Base-by-base conservation (phyloP, 2,113 vertebrate genomes). In the Pithys albifrons region DNA sequence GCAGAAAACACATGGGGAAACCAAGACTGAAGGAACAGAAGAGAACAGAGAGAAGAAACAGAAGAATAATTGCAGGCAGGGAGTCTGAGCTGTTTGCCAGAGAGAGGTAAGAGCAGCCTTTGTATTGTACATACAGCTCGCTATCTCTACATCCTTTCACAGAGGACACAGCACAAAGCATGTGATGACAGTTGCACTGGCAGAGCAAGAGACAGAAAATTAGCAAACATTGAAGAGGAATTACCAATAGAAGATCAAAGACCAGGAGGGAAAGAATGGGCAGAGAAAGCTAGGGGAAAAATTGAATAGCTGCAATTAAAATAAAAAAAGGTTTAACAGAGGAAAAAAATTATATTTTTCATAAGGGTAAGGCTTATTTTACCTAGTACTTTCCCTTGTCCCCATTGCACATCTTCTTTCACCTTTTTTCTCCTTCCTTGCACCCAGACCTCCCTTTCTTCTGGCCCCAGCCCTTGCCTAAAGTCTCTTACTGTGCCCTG, bases 61-160 rank as follows among this genome's bases (percentile, higher is more conserved):
- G 62, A 76, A 65, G 39, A 61, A 41, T 85, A 80, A 69, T 16
- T 83, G 35, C 28, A 45, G 65, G 13, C 72, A 62, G 72, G 52
- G 69, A 94, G 35, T 24, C 41, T 37, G 62, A 81, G 66, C 59
- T 72, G 49, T 61, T 87, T 89, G 73, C 75, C 70, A 71, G 59
- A 85, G 72, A 57, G 88, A 88, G 75, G 75, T 89, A 84, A 77
- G 48, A 93, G 61, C 55, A 85, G 82, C 71, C 78, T 96, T 92
- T 93, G 77, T 87, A 2, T 6, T 54, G 65, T 22, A 80, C 1
- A 2, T 75, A 31, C 28, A 65, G 70, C 65, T 89, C 75, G 52
- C 66, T 79, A 1, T 66, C 59, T 83, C 46, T 37, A 39, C 82
- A 77, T 64, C 37, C 43, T 76, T 55, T 64, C 71, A 48, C 6